Evolutionary conservation across 2,797 vertebrate species (phyloP), one percentile per base, ranked within the genome.

Genomic region (Gymnoscopelus braueri): DNA sequence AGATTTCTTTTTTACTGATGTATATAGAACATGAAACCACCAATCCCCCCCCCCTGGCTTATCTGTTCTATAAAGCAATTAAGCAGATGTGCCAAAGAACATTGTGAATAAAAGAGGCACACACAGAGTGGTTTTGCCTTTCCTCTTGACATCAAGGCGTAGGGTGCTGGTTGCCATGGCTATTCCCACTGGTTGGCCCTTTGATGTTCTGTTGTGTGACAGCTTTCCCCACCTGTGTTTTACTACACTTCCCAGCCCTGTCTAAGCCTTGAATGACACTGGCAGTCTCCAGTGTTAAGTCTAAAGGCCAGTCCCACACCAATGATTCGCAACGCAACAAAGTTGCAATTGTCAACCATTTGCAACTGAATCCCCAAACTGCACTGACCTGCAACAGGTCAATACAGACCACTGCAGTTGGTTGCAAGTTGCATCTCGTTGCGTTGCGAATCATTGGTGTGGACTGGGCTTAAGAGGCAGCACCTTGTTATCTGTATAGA

Each of bases 101-200:
- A 51, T 32, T 56, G 58, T 50, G 44, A 78, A 76, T 44, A 44
- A 8, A 44, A 44, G 39, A 44, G 39, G 39, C 39, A 8, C 35
- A 82, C 70, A 62, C 63, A 8, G 24, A 0, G 78, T 32, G 70
- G 60, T 71, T 58, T 35, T 72, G 67, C 69, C 75, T 72, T 74
- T 71, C 63, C 84, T 67, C 69, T 49, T 15, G 19, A 65, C 67
- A 59, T 65, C 82, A 75, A 44, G 63, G 68, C 48, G 78, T 78
- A 77, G 55, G 63, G 57, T 55, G 26, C 29, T 63, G 65, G 89
- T 87, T 87, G 71, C 80, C 80, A 85, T 90, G 79, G 80, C 55
- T 74, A 58, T 81, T 59, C 74, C 65, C 69, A 68, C 61, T 54
- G 63, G 50, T 51, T 2, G 48, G 10, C 62, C 19, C 72, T 84